Evolutionary conservation across 35 echinoderm and acorn worm species (phyloP).

Genomic region (Apostichopus japonicus): DNA sequence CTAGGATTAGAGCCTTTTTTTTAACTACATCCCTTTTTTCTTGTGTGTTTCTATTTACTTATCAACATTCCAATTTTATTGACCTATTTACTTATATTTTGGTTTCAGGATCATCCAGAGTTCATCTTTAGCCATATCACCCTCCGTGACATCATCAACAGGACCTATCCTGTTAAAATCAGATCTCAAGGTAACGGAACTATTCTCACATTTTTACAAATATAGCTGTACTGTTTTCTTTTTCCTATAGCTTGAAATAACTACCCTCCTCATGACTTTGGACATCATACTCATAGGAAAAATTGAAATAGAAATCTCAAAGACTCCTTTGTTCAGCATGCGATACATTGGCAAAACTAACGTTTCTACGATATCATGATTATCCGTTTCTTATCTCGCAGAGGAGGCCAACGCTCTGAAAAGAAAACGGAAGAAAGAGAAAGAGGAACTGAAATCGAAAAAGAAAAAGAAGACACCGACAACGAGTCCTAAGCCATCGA

Average conservation of each 20-base stretch:
- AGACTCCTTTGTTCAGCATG: too few species aligned
- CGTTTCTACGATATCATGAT: too few species aligned
- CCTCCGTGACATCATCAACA: conserved; percentile 48
- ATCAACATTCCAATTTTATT: too few species aligned
- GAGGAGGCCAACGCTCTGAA: conserved; percentile 33
- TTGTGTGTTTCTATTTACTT: not conserved
- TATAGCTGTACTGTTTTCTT: too few species aligned
- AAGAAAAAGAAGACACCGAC: conserved; percentile 49
- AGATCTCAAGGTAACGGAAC: not conserved
- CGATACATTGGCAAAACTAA: too few species aligned
- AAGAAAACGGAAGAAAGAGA: conserved; percentile 54
- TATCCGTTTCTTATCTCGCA: not conserved
- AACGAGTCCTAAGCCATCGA: conserved; percentile 24
- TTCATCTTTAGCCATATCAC: conserved; percentile 40
- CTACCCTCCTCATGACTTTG: too few species aligned
- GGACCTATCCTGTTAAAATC: conserved; percentile 43
- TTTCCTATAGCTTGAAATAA: too few species aligned
- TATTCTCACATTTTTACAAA: too few species aligned
- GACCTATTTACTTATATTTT: too few species aligned
- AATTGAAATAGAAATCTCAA: too few species aligned
- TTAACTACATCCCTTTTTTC: not conserved
- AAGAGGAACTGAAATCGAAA: conserved; percentile 28
- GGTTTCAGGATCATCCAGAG: conserved; percentile 42
- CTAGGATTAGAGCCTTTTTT: not conserved
- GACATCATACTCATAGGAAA: too few species aligned